Conservation (phyloP, 2,888 invertebrate species). For the Epinotia bilunana region DNA sequence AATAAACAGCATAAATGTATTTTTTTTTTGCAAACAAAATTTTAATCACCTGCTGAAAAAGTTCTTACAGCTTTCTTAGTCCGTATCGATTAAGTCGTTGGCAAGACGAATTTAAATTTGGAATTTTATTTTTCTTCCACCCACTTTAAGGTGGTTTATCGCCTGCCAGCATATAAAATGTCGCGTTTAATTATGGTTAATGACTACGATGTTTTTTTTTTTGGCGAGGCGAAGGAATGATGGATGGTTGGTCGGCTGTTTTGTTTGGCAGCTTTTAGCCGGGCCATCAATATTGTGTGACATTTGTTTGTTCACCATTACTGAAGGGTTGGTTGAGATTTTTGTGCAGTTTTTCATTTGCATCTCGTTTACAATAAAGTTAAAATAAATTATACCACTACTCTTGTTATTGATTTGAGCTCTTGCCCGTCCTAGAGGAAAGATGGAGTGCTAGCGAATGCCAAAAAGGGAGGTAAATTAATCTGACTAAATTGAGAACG, state of each 20-base stretch:
- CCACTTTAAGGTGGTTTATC: slow-evolving; percentile 47
- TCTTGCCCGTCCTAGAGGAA: too few species aligned
- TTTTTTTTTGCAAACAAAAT: too few species aligned
- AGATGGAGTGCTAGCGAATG: too few species aligned
- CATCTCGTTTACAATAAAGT: not conserved
- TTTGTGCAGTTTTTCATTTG: slow-evolving; percentile 26
- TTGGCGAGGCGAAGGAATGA: slow-evolving; percentile 56
- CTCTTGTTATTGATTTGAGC: too few species aligned
- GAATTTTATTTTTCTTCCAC: slow-evolving; percentile 28
- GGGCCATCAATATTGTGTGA: slow-evolving; percentile 40
- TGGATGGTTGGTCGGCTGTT: slow-evolving; percentile 53
- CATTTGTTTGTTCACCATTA: slow-evolving; percentile 25
- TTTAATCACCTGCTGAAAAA: not conserved
- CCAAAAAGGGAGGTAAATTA: too few species aligned
- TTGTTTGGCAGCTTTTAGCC: slow-evolving; percentile 40
- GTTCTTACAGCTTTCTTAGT: not conserved
- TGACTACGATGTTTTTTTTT: slow-evolving; percentile 62
- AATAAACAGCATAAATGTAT: too few species aligned
- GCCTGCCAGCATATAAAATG: slow-evolving; percentile 43
- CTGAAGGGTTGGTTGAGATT: slow-evolving; percentile 25
- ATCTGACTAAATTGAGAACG: too few species aligned
- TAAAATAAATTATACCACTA: too few species aligned
- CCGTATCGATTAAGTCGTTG: slow-evolving; percentile 2
- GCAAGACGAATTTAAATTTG: slow-evolving; percentile 32
- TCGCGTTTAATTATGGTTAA: slow-evolving; percentile 65